Evolutionary conservation across 2,113 vertebrate species (phyloP).

Genomic region (Hoplias malabaricus): DNA sequence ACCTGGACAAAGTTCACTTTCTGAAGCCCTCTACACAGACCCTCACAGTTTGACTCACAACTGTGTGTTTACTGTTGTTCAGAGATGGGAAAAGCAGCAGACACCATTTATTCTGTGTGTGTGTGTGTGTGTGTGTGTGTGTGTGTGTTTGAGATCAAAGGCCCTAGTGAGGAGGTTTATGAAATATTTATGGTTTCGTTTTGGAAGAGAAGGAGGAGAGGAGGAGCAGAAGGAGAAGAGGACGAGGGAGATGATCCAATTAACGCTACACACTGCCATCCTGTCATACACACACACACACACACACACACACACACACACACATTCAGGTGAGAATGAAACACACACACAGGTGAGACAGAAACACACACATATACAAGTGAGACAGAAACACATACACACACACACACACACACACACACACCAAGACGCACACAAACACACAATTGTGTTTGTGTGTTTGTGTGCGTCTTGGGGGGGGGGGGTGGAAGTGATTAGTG

Average conservation of each 20-base stretch:
- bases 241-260: conserved; percentile 49
- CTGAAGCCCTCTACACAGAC: too few species aligned
- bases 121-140: background rate
- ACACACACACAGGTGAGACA: background rate
- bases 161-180: conserved; percentile 33
- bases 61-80: background rate
- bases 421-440: background rate
- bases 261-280: conserved; percentile 45
- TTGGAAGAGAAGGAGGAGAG: conserved; percentile 25
- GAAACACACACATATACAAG: background rate
- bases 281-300: conserved; percentile 12
- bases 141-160: conserved; percentile 55
- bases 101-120: background rate
- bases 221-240: conserved; percentile 26
- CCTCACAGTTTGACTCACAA: too few species aligned
- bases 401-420: background rate
- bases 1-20: too few species aligned
- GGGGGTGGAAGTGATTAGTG: conserved; percentile 26
- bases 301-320: too few species aligned
- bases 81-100: background rate
- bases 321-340: background rate
- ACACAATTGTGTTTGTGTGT: background rate
- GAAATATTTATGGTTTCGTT: conserved; percentile 49
- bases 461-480: background rate
- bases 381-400: conserved; percentile 8